phyloP scores from a whole-genome alignment of 2,888 invertebrate species.

The Zaprionus bogoriensis region DNA sequence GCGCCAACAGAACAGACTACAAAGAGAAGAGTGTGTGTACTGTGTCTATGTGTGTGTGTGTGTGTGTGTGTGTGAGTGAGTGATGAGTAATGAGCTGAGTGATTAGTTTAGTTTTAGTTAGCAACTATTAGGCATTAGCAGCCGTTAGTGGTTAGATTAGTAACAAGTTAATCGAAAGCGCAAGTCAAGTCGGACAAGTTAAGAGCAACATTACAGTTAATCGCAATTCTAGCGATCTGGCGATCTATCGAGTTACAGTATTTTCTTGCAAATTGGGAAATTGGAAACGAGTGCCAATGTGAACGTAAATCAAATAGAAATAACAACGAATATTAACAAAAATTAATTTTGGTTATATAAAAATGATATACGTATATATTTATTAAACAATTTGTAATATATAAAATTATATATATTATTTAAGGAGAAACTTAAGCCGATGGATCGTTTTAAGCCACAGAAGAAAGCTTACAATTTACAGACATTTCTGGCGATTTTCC shows the following conservation, averaged over 20 bases:
- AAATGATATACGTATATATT: conserved; percentile 70
- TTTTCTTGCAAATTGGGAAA: conserved; percentile 73
- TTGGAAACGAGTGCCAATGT: conserved; percentile 35
- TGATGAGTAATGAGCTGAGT: neutral
- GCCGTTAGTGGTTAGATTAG: neutral
- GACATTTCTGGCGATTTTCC: conserved; percentile 19
- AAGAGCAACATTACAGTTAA: neutral
- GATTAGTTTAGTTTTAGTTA: neutral
- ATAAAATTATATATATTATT: conserved; percentile 63
- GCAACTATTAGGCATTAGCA: conserved; percentile 2
- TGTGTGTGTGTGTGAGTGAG: neutral
- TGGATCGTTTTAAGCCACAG: conserved; percentile 42
- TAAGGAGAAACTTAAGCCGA: conserved; percentile 67
- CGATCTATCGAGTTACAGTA: conserved; percentile 49
- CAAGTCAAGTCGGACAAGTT: neutral
- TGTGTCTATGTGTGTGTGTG: conserved; percentile 7
- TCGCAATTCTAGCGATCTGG: neutral
- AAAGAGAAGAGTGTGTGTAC: neutral
- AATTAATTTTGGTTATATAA: conserved; percentile 65
- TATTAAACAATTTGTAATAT: conserved; percentile 68
- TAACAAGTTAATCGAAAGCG: neutral
- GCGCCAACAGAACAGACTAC: conserved; percentile 6
- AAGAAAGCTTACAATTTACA: conserved; percentile 45
- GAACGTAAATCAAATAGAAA: conserved; percentile 17
- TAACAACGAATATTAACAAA: conserved; percentile 37